These are phyloP conservation scores for Dendroctonus ponderosae DNA, from an alignment of 1,140 invertebrate genomes.

Conservation along the genomic window DNA sequence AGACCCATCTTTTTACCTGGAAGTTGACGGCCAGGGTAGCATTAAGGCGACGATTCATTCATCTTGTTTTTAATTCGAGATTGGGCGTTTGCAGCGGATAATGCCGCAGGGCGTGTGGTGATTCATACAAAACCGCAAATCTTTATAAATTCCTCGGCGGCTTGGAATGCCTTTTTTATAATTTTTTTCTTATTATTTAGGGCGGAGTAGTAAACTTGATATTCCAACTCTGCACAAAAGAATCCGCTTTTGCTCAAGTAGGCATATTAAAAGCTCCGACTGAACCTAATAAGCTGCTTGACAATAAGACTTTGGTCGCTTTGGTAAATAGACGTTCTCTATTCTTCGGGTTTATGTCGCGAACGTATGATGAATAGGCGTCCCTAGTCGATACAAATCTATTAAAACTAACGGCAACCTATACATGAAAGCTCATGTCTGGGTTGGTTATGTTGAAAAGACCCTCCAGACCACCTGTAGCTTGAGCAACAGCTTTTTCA, in stretches of 20 bases:
- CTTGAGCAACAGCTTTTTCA: too few species aligned
- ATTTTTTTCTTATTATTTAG: slow-evolving; percentile 1
- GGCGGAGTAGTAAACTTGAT: slow-evolving; percentile 5
- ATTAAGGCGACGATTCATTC: slow-evolving; percentile 21
- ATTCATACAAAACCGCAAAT: slow-evolving; percentile 21
- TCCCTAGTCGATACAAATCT: too few species aligned
- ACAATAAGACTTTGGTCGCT: slow-evolving; percentile 18
- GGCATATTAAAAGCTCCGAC: slow-evolving; percentile 8
- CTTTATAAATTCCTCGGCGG: slow-evolving; percentile 18
- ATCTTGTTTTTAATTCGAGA: slow-evolving; percentile 23
- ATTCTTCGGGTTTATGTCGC: too few species aligned
- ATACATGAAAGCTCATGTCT: too few species aligned
- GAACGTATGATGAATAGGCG: too few species aligned
- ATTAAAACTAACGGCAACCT: too few species aligned
- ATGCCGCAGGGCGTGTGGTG: slow-evolving; percentile 14
- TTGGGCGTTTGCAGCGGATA: slow-evolving; percentile 10
- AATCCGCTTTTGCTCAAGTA: slow-evolving; percentile 9
- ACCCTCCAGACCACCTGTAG: too few species aligned
- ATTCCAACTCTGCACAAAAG: slow-evolving; percentile 8
- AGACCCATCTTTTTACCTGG: slow-evolving; percentile 35
- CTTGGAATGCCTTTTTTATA: slow-evolving; percentile 7
- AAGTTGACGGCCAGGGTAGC: slow-evolving; percentile 18
- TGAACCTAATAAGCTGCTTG: slow-evolving; percentile 7
- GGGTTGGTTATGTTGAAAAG: too few species aligned
- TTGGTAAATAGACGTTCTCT: too few species aligned